Conservation (phyloP, 30 jellyfish, hydroid and myxozoan genomes). For the Aurelia coerulea region DNA sequence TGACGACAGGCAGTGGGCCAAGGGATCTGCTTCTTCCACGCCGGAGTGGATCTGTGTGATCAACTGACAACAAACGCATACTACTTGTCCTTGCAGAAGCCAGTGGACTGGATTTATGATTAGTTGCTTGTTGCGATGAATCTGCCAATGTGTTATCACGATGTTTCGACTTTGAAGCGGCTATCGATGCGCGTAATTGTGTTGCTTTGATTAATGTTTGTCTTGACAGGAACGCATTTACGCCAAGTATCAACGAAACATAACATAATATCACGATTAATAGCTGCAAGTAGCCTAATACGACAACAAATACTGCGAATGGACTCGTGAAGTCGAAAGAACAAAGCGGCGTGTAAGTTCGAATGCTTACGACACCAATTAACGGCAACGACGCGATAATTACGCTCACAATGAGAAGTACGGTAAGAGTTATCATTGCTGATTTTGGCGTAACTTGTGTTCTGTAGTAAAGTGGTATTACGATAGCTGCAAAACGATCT, state of each 20-base stretch:
- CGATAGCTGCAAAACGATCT: constrained; percentile 72
- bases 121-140: constrained; percentile 26
- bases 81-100: neutral
- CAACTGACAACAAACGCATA: constrained; percentile 7
- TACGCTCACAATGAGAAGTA: constrained; percentile 23
- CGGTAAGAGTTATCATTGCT: neutral
- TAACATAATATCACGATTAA: constrained; percentile 51
- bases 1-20: neutral
- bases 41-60: neutral
- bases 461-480: constrained; percentile 62
- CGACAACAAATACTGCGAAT: constrained; percentile 49
- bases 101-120: constrained; percentile 15
- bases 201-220: constrained; percentile 59
- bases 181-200: constrained; percentile 71
- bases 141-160: constrained; percentile 66
- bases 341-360: constrained; percentile 57
- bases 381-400: constrained; percentile 57
- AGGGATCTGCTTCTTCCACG: constrained; percentile 22
- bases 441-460: constrained; percentile 41
- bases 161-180: constrained; percentile 60
- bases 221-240: constrained; percentile 61
- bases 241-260: constrained; percentile 54
- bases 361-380: constrained; percentile 37
- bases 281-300: constrained; percentile 68
- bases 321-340: constrained; percentile 68